Conservation (phyloP, 2,888 invertebrate genomes). For the Agriopis marginaria region DNA sequence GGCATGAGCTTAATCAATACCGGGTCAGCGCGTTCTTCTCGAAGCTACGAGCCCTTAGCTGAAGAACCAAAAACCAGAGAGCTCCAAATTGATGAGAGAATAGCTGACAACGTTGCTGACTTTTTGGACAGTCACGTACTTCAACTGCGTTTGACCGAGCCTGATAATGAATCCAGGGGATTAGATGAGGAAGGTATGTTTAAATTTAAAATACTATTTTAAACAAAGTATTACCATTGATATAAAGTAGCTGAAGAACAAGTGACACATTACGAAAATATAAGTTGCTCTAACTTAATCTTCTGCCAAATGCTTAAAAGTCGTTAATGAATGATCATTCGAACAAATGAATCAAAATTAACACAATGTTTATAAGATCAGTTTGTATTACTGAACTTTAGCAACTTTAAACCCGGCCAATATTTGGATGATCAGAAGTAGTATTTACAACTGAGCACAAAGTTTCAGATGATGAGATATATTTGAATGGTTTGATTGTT, state of each 20-base stretch:
- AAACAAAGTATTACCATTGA: background rate
- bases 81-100: conserved; percentile 76
- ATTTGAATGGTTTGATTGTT: too few species aligned
- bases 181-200: conserved; percentile 80
- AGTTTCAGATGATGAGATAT: background rate
- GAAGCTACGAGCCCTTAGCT: conserved; percentile 77
- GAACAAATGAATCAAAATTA: too few species aligned
- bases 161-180: conserved; percentile 69
- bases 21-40: conserved; percentile 78
- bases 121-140: conserved; percentile 80
- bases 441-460: background rate
- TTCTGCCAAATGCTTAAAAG: too few species aligned
- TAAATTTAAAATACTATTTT: background rate
- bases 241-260: background rate
- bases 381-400: too few species aligned
- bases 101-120: conserved; percentile 76
- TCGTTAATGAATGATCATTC: too few species aligned
- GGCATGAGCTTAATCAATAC: conserved; percentile 84
- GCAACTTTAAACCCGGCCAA: too few species aligned
- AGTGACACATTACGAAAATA: background rate
- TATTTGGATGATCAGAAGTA: background rate
- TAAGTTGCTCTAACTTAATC: background rate
- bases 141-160: conserved; percentile 75
- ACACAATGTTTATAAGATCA: too few species aligned
- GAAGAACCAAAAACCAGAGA: conserved; percentile 79